Evolutionary conservation across 2,888 invertebrate species (phyloP), one percentile per base, ranked within the genome.

Genomic region (Sipha maydis): DNA sequence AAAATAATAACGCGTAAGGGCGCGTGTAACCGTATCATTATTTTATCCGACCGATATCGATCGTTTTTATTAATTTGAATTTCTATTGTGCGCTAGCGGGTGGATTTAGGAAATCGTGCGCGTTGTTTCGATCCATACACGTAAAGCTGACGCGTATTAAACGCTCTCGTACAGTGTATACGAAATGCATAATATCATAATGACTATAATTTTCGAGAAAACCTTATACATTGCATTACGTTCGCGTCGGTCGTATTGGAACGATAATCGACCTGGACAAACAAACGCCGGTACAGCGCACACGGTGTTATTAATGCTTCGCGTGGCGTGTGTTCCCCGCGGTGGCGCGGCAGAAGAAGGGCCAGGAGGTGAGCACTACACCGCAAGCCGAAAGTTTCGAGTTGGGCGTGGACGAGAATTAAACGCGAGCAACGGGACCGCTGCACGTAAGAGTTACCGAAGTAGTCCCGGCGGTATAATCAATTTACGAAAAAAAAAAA

Each of bases 141-240:
- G 11, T 69, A 69, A 1, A 69, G 7, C 61, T 25, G 25, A 25
- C 5, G 25, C n/a, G 28, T 69, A 69, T 28, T 11, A 25, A 61
- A n/a, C 5, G 28, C 28, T 9, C n/a, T 9, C 14, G 28, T 28
- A 69, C 21, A 28, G 2, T 31, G 17, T 71, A 19, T 19, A 19
- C 4, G 5, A 17, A 0, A 21, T 0, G 61, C 25, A 61, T 61
- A 25, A 19, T 21, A 25, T 48, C 7, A 21, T 54, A 73, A 73
- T 73, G 54, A 83, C 83, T 31, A 71, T 83, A 73, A 83, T 83
- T 83, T 83, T 31, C 69, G n/a, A 17, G 21, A 19, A 19, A 56
- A 48, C 69, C 28, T 48, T 48, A 48, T 3, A 3, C 14, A 41
- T 7, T 41, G 14, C 48, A 48, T 14, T 48, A 14, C 4, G 25